Conservation (phyloP, 2,888 invertebrate genomes). For the Ophioninae sp. region DNA sequence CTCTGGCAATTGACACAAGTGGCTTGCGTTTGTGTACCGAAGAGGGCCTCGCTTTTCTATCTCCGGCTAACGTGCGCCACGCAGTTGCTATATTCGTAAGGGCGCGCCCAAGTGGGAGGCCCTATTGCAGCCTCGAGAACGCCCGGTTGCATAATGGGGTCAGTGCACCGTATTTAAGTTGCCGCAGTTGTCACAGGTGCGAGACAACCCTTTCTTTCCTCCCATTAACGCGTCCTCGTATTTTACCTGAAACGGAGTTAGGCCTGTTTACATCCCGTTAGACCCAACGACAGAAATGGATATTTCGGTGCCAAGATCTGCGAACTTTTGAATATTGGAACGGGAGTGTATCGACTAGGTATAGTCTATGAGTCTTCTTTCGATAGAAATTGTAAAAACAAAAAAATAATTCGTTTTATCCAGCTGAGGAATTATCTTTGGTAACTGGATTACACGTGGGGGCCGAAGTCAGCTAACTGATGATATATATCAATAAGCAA, state of each 20-base stretch:
- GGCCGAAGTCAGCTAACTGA: too few species aligned
- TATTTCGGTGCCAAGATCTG: neutral
- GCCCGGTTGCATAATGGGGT: conserved; percentile 51
- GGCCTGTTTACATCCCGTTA: neutral
- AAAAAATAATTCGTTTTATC: neutral
- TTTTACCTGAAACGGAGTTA: conserved; percentile 2
- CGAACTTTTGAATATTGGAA: neutral
- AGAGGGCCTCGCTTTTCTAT: conserved; percentile 46
- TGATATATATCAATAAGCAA: too few species aligned
- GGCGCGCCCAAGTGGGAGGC: conserved; percentile 9
- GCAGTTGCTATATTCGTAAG: conserved; percentile 41
- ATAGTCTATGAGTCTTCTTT: neutral
- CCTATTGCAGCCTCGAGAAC: conserved; percentile 36
- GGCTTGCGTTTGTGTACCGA: conserved; percentile 41
- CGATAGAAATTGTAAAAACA: neutral
- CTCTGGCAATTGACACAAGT: conserved; percentile 57
- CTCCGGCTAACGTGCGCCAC: conserved; percentile 24
- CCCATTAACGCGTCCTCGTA: neutral
- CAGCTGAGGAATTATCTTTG: neutral
- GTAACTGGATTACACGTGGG: too few species aligned
- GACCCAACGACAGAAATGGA: neutral
- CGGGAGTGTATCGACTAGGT: neutral
- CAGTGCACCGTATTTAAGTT: conserved; percentile 48
- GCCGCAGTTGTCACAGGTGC: conserved; percentile 49
- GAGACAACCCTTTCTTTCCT: conserved; percentile 23